Conservation (phyloP, 2,113 vertebrate species). For the Bungarus multicinctus region DNA sequence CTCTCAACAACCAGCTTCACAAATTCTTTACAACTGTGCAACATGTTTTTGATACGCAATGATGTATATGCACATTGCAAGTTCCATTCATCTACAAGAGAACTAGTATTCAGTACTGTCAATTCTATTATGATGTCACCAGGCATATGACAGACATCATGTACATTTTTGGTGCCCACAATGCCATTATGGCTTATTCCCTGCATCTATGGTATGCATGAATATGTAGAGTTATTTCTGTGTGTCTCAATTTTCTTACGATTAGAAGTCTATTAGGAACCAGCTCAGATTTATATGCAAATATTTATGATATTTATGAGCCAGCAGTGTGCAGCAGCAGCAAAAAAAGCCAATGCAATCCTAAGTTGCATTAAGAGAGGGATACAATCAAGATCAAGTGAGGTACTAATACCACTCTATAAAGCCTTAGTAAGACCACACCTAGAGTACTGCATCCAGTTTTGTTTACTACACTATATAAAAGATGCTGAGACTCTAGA, state of each 20-base stretch:
- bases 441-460: too few relatives aligned
- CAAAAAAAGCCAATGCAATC: too few relatives aligned
- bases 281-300: not conserved
- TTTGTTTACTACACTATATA: too few relatives aligned
- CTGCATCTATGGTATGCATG: not conserved
- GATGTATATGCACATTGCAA: not conserved
- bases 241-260: not conserved
- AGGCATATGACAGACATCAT: not conserved
- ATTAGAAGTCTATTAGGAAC: not conserved
- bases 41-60: not conserved
- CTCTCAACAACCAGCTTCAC: not conserved
- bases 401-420: too few relatives aligned
- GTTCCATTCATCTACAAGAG: not conserved
- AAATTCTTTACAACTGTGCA: not conserved
- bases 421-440: too few relatives aligned
- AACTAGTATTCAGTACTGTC: not conserved
- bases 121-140: not conserved
- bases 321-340: too few relatives aligned
- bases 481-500: too few relatives aligned
- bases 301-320: not conserved
- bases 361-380: too few relatives aligned
- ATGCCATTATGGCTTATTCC: not conserved
- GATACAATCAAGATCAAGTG: too few relatives aligned
- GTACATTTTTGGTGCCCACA: not conserved
- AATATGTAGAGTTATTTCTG: not conserved